phyloP scores from a whole-genome alignment of 2,113 vertebrate genomes.

The Hippocampus guttulatus region DNA sequence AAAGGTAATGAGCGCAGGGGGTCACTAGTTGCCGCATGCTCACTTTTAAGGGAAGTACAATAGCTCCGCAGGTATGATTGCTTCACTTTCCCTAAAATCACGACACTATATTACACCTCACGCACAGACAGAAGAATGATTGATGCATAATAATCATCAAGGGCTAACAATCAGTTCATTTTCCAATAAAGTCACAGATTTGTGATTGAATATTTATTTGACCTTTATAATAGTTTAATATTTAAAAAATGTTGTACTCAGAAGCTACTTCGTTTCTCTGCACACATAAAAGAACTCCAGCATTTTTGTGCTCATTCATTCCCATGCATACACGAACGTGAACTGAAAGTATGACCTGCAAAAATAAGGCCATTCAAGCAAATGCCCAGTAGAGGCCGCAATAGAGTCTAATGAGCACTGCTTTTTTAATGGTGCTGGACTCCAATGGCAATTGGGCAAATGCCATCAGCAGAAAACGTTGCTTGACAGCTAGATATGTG shows the following conservation, averaged over 20 bases:
- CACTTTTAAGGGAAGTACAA: constrained; percentile 65
- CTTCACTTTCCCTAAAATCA: constrained; percentile 66
- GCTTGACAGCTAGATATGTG: neutral
- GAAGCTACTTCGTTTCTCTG: neutral
- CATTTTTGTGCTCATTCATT: neutral
- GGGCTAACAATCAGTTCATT: neutral
- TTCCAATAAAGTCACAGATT: neutral
- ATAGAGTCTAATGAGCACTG: constrained; percentile 48
- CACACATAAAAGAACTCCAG: neutral
- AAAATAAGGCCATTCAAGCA: neutral
- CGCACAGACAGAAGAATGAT: neutral
- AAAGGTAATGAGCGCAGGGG: constrained; percentile 81
- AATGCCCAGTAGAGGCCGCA: constrained; percentile 73
- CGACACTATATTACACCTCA: constrained; percentile 21
- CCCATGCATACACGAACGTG: neutral
- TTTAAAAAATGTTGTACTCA: neutral
- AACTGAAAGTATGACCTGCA: neutral
- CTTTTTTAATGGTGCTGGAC: constrained; percentile 38
- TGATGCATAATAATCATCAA: neutral
- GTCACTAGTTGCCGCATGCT: constrained; percentile 60
- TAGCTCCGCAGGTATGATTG: constrained; percentile 73
- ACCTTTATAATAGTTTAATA: neutral
- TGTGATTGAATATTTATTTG: neutral
- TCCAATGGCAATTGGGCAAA: constrained; percentile 21
- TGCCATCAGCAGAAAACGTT: constrained; percentile 15